Percentiles rank a stretch among this genome's conserved stretches.
These are phyloP conservation scores for Gorsachius magnificus DNA, from an alignment of 2,797 vertebrate species.

Conservation along the genomic window DNA sequence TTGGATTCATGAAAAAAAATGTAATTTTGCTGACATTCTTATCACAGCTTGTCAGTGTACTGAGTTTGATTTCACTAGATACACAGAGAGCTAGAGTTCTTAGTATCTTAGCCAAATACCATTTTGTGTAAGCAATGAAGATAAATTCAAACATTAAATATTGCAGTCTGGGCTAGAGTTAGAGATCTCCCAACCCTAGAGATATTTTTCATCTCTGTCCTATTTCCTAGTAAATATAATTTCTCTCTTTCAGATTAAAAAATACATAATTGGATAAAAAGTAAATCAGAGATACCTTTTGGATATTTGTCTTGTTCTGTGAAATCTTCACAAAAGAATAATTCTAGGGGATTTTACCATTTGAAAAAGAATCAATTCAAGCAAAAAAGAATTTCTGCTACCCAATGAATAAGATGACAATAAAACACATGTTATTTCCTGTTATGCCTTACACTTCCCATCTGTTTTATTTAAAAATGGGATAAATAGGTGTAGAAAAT, in stretches of 20 bases:
- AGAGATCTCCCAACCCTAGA: background rate
- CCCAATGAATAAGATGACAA: background rate
- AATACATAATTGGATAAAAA: background rate
- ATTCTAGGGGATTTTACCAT: background rate
- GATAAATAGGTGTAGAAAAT: background rate
- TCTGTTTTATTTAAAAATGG: background rate
- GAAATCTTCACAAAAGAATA: background rate
- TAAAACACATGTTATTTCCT: background rate
- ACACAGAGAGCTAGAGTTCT: background rate
- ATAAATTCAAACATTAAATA: background rate
- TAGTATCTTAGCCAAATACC: background rate
- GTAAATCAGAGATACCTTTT: background rate
- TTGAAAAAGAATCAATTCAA: background rate
- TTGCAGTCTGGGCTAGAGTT: background rate
- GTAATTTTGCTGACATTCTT: background rate
- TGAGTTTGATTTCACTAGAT: background rate
- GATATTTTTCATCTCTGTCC: background rate
- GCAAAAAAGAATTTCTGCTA: background rate
- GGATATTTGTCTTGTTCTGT: background rate
- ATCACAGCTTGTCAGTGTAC: background rate
- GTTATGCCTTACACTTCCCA: background rate
- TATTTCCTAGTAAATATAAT: background rate
- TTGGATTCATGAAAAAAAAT: background rate
- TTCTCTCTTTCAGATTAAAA: background rate
- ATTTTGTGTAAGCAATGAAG: background rate